Evolutionary conservation across 2,888 invertebrate species (phyloP), one percentile per base, ranked within the genome.

Genomic region (Apodemia hepburni): DNA sequence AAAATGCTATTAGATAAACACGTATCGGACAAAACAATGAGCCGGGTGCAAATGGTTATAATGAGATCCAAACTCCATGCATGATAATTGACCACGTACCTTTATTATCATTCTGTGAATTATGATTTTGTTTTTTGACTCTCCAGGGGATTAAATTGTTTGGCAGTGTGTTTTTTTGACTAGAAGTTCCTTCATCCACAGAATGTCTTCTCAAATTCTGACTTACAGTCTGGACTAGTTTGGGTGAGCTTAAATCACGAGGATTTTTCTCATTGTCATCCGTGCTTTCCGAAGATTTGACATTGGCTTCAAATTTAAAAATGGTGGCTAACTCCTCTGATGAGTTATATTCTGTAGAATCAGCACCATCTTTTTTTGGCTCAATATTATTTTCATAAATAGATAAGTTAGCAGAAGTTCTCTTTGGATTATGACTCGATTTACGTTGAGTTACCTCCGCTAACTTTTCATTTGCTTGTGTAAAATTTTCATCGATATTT

Each of bases 321-420:
- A 94, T 94, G 72, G 93, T 93, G 33, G 94, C 93, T 70, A 94
- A 81, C 76, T 94, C 94, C 75, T 94, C 94, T 60, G 93, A 93
- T 12, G 94, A 94, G 78, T 94, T 94, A 74, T 94, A 94, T 77
- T 93, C 93, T 64, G 93, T 93, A 18, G 91, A 79, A 76, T 92
- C 91, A 64, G 81, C 78, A 61, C 78, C 72, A 64, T 90, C 87
- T 69, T 78, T 87, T 70, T 82, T 89, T 67, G 79, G 69, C 74
- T 86, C 85, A 75, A 86, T 77, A 70, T 87, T 85, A 62, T 89
- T 84, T 79, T 90, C 90, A 69, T 90, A 88, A 73, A 89, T 85
- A 58, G 89, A 90, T 54, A 87, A 75, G 75, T 84, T 87, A 61
- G 81, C 78, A 18, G 88, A 89, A 72, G 77, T 77, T 73, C 89